phyloP scores from a whole-genome alignment of 1,140 invertebrate genomes.

The Pollicipes pollicipes region DNA sequence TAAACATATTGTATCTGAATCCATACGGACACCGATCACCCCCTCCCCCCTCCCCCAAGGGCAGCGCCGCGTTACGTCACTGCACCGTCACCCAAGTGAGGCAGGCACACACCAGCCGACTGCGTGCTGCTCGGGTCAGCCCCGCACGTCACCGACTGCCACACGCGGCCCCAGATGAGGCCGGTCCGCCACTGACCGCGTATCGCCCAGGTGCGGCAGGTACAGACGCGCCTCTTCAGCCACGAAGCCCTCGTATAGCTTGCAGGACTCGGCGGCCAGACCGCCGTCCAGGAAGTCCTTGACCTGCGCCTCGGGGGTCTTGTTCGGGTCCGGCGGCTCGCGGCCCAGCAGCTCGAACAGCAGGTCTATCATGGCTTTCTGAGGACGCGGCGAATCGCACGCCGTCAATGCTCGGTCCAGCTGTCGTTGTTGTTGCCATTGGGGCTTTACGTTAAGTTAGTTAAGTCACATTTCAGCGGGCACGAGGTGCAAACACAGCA shows the following conservation, averaged over 20 bases:
- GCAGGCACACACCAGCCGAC: no score
- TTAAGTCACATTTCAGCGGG: conserved; percentile 5
- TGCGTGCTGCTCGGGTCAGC: no score
- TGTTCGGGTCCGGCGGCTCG: background rate
- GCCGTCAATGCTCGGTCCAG: background rate
- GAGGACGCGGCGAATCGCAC: conserved; percentile 20
- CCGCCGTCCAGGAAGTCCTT: background rate
- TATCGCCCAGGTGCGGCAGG: conserved; percentile 57
- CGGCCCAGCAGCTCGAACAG: conserved; percentile 74
- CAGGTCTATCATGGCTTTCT: conserved; percentile 78
- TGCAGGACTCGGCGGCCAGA: conserved; percentile 24
- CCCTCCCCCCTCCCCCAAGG: no score
- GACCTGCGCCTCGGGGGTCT: background rate
- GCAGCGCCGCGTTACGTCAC: no score
- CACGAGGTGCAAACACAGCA: no score
- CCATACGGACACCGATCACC: no score
- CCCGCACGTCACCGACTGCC: no score
- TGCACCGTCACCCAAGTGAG: no score
- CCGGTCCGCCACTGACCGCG: conserved; percentile 28
- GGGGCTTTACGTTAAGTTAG: no score
- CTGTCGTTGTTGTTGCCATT: conserved; percentile 2
- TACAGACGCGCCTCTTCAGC: conserved; percentile 66
- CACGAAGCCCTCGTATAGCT: conserved; percentile 77
- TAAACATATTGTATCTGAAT: no score
- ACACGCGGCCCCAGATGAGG: no score